These are phyloP conservation scores for Haemorhous mexicanus DNA, from an alignment of 2,113 vertebrate species.

Conservation along the genomic window DNA sequence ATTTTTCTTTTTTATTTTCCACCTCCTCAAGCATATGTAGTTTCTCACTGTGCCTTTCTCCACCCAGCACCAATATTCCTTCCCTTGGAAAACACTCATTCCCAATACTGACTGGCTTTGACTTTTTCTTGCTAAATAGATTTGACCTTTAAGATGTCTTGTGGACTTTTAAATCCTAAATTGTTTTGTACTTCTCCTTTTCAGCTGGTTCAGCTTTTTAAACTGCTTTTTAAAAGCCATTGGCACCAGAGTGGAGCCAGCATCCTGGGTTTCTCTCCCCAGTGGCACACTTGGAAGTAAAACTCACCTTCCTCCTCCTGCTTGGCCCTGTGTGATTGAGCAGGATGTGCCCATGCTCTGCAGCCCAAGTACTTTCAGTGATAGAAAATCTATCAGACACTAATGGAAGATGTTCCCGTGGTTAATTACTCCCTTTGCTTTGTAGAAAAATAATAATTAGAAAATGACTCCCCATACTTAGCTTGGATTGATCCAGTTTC, in stretches of 20 bases:
- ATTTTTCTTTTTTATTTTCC: neutral
- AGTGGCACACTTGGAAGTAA: neutral
- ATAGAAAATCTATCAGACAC: constrained; percentile 19
- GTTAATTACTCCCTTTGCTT: constrained; percentile 33
- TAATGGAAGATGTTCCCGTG: constrained; percentile 24
- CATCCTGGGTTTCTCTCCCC: neutral
- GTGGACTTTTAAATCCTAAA: neutral
- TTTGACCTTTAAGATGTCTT: neutral
- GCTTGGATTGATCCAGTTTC: constrained; percentile 24
- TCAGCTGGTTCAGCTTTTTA: neutral
- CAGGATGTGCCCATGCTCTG: neutral
- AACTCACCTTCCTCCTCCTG: neutral
- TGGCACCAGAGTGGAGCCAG: neutral
- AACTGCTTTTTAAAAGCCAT: neutral
- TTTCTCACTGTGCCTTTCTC: neutral
- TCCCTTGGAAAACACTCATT: neutral
- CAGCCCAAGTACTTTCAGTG: neutral
- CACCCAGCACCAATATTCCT: neutral
- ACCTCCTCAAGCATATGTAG: neutral
- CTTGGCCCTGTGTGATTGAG: neutral
- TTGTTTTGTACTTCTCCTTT: neutral
- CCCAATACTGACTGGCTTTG: neutral
- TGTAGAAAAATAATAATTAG: neutral
- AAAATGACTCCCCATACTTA: neutral
- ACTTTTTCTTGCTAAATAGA: neutral